phyloP scores from a whole-genome alignment of 2,113 vertebrate genomes.

The Spheniscus mendiculus region DNA sequence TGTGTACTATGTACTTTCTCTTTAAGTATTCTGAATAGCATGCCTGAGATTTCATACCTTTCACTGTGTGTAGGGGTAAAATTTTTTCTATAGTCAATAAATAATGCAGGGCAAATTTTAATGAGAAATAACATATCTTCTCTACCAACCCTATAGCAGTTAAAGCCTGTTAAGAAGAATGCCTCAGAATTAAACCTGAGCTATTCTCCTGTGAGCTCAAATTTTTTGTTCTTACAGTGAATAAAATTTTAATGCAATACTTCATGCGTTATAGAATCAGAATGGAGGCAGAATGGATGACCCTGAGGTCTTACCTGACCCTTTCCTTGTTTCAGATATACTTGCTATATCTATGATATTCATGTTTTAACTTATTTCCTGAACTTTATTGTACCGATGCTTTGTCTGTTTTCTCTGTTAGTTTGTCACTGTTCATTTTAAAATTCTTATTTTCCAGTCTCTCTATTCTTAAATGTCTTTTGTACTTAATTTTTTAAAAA shows the following conservation, averaged over 20 bases:
- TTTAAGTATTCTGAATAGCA: not conserved
- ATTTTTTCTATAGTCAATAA: not conserved
- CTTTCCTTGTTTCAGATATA: not conserved
- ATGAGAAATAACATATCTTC: not conserved
- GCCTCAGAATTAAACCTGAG: not conserved
- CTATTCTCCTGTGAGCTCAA: not conserved
- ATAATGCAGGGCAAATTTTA: not conserved
- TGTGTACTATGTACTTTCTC: too few relatives aligned
- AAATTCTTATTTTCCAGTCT: not conserved
- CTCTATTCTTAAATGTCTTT: not conserved
- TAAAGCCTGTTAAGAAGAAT: not conserved
- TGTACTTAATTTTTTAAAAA: not conserved
- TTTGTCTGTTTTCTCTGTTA: not conserved
- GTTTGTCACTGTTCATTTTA: not conserved
- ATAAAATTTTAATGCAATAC: not conserved
- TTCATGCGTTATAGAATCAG: not conserved
- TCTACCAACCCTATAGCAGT: not conserved
- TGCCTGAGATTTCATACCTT: not conserved
- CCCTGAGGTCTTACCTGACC: not conserved
- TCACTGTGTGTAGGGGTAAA: not conserved
- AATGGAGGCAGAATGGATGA: not conserved
- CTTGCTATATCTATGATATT: not conserved
- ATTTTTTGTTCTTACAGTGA: not conserved
- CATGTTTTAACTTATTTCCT: not conserved
- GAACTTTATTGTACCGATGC: not conserved